Base-by-base conservation (phyloP, 2,888 invertebrate species). In the Drosophila putrida region DNA sequence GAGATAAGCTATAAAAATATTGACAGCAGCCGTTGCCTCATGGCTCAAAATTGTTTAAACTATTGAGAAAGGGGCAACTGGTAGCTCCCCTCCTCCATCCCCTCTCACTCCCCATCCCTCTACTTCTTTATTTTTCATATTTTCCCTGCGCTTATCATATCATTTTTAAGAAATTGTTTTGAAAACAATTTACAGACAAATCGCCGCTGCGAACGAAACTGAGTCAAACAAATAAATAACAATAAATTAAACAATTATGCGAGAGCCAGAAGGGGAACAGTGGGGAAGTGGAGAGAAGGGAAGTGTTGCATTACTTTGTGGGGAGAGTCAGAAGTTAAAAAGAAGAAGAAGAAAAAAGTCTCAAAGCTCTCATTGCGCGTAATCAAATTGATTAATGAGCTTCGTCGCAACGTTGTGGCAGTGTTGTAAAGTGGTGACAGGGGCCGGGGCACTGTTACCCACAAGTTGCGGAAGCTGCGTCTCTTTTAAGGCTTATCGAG, bases 331-430 rank as follows among this genome's bases (percentile, higher is more conserved):
- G 71, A 20, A 20, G 20, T 20, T 20, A 20, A 20, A 20, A 20
- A 20, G 20, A 20, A 20, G 20, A 20, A 20, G 20, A 20, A 20
- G 20, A 20, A 20, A 20, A 20, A 55, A 59, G 43, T 62, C 57
- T 55, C 43, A 64, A 80, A 70, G 74, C 73, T 70, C 54, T 44
- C 58, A 82, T 74, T 75, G 85, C 85, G 65, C 77, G 85, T 85
- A 87, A 85, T 87, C 85, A 84, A 87, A 75, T 87, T 85, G 85
- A 85, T 85, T 85, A 84, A 85, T 89, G 89, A 81, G 84, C 61
- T 60, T 39, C 46, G 41, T 47, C 39, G 9, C 8, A 10, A 4
- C 46, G 36, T 33, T 35, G 28, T 57, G 68, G 36, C 64, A 27
- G 51, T 57, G 64, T 47, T 62, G 43, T 38, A 9, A 62, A 73